Conservation (phyloP, 2,113 vertebrate species). For the Pterocles burchelli region DNA sequence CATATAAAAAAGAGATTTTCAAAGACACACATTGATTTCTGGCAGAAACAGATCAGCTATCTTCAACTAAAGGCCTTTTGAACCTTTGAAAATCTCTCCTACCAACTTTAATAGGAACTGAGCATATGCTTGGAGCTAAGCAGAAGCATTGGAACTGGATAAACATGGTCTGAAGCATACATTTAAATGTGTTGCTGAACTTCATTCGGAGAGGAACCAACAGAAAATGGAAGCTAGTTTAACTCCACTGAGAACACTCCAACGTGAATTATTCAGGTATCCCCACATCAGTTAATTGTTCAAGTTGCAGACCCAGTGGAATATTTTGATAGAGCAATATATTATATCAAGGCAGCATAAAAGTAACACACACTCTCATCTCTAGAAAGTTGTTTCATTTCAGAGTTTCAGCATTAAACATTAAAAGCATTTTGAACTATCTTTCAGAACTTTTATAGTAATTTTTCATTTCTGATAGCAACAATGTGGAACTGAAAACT, state of each 20-base stretch:
- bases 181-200: neutral
- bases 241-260: neutral
- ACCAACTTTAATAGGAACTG: neutral
- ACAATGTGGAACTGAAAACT: neutral
- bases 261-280: neutral
- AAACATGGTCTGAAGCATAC: neutral
- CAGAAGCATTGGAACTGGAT: neutral
- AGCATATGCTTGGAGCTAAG: neutral
- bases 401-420: neutral
- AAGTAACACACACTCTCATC: neutral
- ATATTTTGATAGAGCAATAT: neutral
- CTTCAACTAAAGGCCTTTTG: neutral
- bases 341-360: neutral
- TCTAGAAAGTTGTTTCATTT: neutral
- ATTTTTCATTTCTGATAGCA: neutral
- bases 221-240: neutral
- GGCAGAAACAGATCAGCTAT: neutral
- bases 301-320: neutral
- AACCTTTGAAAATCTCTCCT: neutral
- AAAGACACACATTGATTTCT: neutral
- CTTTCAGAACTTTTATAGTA: neutral
- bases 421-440: neutral
- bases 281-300: neutral
- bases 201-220: neutral
- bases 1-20: neutral